Base-by-base conservation (phyloP, 2,113 vertebrate genomes). In the Struthidea cinerea region DNA sequence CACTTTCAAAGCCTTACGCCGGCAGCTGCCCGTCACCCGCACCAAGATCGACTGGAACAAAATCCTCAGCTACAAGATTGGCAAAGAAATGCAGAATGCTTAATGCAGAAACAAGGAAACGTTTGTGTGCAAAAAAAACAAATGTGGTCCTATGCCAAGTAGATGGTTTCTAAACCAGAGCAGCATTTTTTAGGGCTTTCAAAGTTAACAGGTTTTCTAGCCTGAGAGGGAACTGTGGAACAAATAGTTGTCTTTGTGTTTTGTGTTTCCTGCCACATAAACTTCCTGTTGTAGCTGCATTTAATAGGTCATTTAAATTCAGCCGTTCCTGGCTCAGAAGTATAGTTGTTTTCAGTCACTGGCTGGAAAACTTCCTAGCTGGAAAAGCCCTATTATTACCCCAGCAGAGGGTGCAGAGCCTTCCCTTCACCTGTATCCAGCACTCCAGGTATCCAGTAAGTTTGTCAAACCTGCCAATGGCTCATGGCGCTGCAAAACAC, bases 21-120 rank as follows among this genome's bases (percentile, higher is more conserved):
- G 99, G 94, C 99, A 99, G 95, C 98, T 99, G 46, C 99, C 99
- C 0, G 99, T 99, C 96, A 99, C 99, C 93, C 99, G 99, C 97
- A 99, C 99, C 98, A 99, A 99, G 98, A 98, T 99, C 21, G 99
- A 99, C 98, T 99, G 99, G 99, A 99, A 99, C 98, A 99, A 99
- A 98, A 99, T 99, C 97, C 99, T 99, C 96, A 99, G 99, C 97
- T 99, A 99, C 98, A 99, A 99, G 98, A 99, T 99, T 63, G 99
- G 99, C 97, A 99, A 99, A 94, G 99, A 99, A 96, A 99, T 99
- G 99, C 99, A 99, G 95, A 99, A 98, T 12, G 98, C 98, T 97
- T 99, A 99, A 94, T 10, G 61, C 55, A 52, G 94, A 91, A 70
- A 61, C 21, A 20, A 41, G 89, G 95, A 94, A 91, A 89, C 28